Percentiles rank a stretch among this genome's conserved stretches.
Evolutionary conservation across 1,140 invertebrate genomes (phyloP).

Genomic region (Zaprionus vittiger): DNA sequence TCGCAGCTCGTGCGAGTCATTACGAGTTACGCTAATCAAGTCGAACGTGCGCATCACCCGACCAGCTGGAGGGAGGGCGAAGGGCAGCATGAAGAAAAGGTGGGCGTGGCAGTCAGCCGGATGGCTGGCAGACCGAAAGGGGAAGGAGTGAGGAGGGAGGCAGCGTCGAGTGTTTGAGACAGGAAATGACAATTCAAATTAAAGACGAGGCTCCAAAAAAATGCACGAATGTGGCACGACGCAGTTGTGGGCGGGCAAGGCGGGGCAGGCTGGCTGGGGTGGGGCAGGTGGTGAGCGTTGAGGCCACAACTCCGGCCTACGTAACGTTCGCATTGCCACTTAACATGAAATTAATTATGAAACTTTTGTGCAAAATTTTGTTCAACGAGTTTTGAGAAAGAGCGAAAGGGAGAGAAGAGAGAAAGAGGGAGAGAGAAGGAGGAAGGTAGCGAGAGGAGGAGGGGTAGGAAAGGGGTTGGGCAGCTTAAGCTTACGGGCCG

Average conservation of each 20-base stretch:
- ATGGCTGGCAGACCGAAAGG: conserved; percentile 58
- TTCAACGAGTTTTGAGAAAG: conserved; percentile 76
- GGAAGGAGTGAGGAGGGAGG: not conserved
- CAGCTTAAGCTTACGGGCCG: conserved; percentile 31
- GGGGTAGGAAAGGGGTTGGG: conserved; percentile 3
- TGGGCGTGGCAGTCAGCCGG: conserved; percentile 42
- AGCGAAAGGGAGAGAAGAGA: not conserved
- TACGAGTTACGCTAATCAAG: conserved; percentile 81
- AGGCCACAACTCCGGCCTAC: conserved; percentile 37
- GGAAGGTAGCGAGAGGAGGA: not conserved
- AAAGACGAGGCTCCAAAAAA: conserved; percentile 62
- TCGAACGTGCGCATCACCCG: conserved; percentile 63
- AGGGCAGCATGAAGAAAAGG: not conserved
- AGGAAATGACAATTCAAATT: conserved; percentile 83
- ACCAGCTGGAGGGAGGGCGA: not conserved
- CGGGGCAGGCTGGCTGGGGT: not conserved
- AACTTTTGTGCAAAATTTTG: conserved; percentile 82
- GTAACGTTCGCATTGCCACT: conserved; percentile 72
- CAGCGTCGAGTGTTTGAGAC: conserved; percentile 61
- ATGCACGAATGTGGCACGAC: conserved; percentile 8
- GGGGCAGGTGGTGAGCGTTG: not conserved
- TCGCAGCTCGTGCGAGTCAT: conserved; percentile 73
- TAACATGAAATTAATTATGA: conserved; percentile 83
- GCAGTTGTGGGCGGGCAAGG: not conserved
- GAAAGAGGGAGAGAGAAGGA: not conserved